Conservation (phyloP, 2,888 invertebrate species). For the Tetranychus piercei region DNA sequence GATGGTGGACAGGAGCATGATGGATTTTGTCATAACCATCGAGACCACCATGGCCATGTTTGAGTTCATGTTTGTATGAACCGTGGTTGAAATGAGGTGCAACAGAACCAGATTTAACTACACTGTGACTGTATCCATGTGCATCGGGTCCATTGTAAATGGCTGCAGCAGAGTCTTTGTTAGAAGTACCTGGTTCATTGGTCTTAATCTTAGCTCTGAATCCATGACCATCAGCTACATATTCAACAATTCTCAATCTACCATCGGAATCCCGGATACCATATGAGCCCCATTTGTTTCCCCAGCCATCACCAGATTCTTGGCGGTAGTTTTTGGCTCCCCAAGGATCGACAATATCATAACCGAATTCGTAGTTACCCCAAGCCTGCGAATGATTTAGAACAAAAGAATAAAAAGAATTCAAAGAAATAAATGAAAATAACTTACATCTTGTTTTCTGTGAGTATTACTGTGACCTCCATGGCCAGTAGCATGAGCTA, state of each 20-base stretch:
- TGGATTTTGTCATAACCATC: not conserved
- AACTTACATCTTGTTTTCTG: conserved; percentile 21
- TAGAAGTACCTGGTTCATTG: conserved; percentile 25
- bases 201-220: conserved; percentile 25
- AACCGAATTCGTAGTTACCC: conserved; percentile 25
- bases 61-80: not conserved
- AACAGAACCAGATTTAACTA: conserved; percentile 13
- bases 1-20: not conserved
- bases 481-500: conserved; percentile 2
- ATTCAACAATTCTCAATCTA: conserved; percentile 23
- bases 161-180: conserved; percentile 23
- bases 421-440: not conserved
- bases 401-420: not conserved
- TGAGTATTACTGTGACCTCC: conserved; percentile 21
- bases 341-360: conserved; percentile 21
- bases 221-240: conserved; percentile 24
- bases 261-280: conserved; percentile 25
- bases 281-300: conserved; percentile 26
- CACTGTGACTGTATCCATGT: conserved; percentile 12
- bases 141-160: conserved; percentile 17
- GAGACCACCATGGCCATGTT: not conserved
- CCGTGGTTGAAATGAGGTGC: conserved; percentile 13
- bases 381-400: conserved; percentile 16
- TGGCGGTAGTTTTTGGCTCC: conserved; percentile 23
- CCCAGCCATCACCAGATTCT: conserved; percentile 24